Evolutionary conservation across 2,888 invertebrate genomes (phyloP).

Genomic region (Bruchidius siliquastri): DNA sequence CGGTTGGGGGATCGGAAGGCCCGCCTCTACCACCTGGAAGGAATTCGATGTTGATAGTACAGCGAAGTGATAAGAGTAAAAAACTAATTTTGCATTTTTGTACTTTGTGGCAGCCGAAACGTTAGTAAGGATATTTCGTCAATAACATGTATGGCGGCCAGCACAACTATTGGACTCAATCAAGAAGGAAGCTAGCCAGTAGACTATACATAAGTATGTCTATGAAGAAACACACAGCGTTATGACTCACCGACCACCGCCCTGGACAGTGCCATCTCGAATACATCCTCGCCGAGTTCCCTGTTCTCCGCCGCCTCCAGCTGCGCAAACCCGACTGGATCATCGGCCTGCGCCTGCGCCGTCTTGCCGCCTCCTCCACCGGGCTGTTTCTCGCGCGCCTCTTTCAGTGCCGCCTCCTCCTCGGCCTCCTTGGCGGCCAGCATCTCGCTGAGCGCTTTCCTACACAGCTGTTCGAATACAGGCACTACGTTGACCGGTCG

Average conservation of each 20-base stretch:
- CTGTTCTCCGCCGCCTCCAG: slow-evolving; percentile 57
- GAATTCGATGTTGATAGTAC: too few species aligned
- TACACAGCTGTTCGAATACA: slow-evolving; percentile 70
- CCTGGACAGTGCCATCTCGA: slow-evolving; percentile 88
- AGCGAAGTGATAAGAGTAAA: too few species aligned
- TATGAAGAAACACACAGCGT: too few species aligned
- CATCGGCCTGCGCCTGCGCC: slow-evolving; percentile 71
- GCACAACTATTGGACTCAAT: too few species aligned
- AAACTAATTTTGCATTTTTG: too few species aligned
- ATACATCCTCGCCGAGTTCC: slow-evolving; percentile 70
- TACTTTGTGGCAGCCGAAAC: too few species aligned
- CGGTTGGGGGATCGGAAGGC: slow-evolving; percentile 49
- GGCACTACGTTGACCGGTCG: slow-evolving; percentile 63
- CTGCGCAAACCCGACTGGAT: slow-evolving; percentile 79
- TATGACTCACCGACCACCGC: slow-evolving; percentile 74
- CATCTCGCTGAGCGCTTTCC: slow-evolving; percentile 78
- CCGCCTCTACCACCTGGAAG: slow-evolving; percentile 6
- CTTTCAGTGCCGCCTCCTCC: slow-evolving; percentile 55
- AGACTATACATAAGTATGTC: too few species aligned
- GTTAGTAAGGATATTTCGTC: too few species aligned
- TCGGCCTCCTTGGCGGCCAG: slow-evolving; percentile 72
- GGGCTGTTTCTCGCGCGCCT: slow-evolving; percentile 67
- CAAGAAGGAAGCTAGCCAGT: too few species aligned
- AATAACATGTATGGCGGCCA: too few species aligned
- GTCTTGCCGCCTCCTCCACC: slow-evolving; percentile 44